phyloP scores from a whole-genome alignment of 1,140 invertebrate genomes.

The Cydia splendana region DNA sequence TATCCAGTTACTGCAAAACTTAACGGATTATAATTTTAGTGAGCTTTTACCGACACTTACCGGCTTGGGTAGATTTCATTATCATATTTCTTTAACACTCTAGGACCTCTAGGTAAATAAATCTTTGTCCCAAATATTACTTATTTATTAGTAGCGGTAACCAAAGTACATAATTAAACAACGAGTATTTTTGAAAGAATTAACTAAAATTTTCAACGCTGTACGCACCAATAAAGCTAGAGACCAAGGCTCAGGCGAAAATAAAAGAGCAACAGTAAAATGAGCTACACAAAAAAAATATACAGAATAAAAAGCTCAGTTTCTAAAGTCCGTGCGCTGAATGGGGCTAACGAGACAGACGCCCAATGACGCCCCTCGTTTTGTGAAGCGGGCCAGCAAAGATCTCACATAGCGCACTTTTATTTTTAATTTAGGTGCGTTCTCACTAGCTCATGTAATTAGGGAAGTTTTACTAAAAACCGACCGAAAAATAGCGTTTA shows the following conservation, averaged over 20 bases:
- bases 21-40: background rate
- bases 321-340: conserved; percentile 54
- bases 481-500: background rate
- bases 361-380: conserved; percentile 49
- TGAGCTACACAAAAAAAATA: conserved; percentile 41
- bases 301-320: conserved; percentile 49
- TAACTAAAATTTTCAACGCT: background rate
- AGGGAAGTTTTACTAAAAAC: background rate
- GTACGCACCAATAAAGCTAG: conserved; percentile 15
- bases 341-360: conserved; percentile 68
- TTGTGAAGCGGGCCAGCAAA: conserved; percentile 43
- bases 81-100: no score
- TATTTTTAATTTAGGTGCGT: conserved; percentile 46
- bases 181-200: background rate
- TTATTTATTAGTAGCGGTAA: no score
- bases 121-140: no score
- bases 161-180: background rate
- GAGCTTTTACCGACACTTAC: background rate
- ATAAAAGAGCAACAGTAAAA: conserved; percentile 44
- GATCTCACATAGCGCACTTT: conserved; percentile 50
- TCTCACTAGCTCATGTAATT: conserved; percentile 3
- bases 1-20: conserved; percentile 6
- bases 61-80: background rate
- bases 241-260: conserved; percentile 26
- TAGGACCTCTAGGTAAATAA: no score